Evolutionary conservation across 2,888 invertebrate species (phyloP).

Genomic region (Andrena haemorrhoa): DNA sequence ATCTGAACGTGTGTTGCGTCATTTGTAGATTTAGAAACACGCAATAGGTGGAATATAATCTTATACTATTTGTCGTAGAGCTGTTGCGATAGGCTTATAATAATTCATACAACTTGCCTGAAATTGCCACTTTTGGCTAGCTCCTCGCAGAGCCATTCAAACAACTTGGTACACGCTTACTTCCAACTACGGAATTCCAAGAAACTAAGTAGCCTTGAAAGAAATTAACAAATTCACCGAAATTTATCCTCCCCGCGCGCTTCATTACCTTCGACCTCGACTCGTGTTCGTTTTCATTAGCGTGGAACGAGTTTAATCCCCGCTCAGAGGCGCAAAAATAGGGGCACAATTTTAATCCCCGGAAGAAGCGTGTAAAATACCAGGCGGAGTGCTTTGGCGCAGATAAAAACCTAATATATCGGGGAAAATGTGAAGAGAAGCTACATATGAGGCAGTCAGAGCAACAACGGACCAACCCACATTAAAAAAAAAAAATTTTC

Average conservation of each 20-base stretch:
- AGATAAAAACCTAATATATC: not conserved
- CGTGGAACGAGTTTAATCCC: slow-evolving; percentile 2
- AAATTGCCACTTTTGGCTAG: no score
- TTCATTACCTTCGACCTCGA: not conserved
- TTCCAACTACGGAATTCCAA: no score
- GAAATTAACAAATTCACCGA: not conserved
- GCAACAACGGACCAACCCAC: no score
- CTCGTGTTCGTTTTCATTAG: not conserved
- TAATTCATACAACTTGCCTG: no score
- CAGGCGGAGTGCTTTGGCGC: not conserved
- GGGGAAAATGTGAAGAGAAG: not conserved
- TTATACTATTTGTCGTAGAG: no score
- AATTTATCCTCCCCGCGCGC: not conserved
- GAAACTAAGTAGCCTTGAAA: no score
- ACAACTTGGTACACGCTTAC: no score
- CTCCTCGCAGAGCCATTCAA: no score
- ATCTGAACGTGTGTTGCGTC: not conserved
- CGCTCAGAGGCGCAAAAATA: not conserved
- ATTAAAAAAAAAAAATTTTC: no score
- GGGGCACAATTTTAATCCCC: slow-evolving; percentile 1
- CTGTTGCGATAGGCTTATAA: no score
- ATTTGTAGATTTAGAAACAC: not conserved
- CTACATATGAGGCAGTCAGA: no score
- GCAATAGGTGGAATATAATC: not conserved
- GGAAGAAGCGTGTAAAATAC: not conserved